Percentiles rank a stretch among this genome's conserved stretches.
Conservation (phyloP, 2,113 vertebrate species). For the Myocastor coypus region DNA sequence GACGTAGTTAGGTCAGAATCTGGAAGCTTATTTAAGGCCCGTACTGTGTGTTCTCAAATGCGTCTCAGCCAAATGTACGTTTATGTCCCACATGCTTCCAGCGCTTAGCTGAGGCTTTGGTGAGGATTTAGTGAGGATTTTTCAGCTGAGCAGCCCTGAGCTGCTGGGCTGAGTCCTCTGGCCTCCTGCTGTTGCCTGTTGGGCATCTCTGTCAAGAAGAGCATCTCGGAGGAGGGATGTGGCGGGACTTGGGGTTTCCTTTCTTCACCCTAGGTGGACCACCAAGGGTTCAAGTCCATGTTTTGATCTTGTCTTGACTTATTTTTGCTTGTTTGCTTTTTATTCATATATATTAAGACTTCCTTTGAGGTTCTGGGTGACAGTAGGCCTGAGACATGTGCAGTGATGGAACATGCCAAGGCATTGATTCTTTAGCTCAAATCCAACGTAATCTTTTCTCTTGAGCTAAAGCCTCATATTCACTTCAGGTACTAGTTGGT, state of each 20-base stretch:
- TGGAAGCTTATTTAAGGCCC: background rate
- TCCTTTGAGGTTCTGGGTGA: background rate
- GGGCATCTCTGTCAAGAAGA: background rate
- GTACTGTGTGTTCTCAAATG: background rate
- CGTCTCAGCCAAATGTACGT: background rate
- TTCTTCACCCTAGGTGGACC: background rate
- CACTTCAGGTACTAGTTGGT: conserved; percentile 33
- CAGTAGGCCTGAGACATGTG: background rate
- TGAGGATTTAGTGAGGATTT: background rate
- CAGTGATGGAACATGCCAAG: background rate
- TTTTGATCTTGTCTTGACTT: background rate
- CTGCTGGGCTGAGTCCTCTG: background rate
- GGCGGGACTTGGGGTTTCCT: background rate
- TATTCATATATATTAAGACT: conserved; percentile 53
- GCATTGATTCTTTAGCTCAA: conserved; percentile 39
- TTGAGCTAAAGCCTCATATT: conserved; percentile 46
- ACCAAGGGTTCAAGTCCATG: background rate
- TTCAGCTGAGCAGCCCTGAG: background rate
- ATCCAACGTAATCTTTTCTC: background rate
- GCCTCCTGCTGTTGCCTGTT: background rate
- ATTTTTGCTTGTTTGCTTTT: background rate
- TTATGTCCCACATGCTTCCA: background rate
- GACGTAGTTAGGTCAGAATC: background rate
- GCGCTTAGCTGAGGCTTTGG: background rate
- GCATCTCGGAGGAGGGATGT: background rate